A percentile compares a stretch with the other conserved stretches of the same genome.
Evolutionary conservation across 2,113 vertebrate species (phyloP).

Genomic region (Apistogramma diplotaenia): DNA sequence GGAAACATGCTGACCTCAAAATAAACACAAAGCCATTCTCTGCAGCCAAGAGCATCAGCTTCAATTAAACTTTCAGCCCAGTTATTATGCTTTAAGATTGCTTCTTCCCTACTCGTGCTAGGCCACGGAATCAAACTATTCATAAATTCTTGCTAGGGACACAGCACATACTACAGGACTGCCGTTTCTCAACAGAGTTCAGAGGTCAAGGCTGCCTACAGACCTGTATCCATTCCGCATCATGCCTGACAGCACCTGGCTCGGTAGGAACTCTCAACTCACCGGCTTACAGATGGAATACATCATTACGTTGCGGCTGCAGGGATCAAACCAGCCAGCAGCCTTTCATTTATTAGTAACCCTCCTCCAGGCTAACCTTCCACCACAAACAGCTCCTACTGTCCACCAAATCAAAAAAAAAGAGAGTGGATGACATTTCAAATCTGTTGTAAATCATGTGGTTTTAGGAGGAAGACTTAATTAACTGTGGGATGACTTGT

Average conservation of each 20-base stretch:
- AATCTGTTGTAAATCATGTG: slow-evolving; percentile 34
- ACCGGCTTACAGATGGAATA: slow-evolving; percentile 15
- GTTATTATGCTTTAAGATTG: slow-evolving; percentile 29
- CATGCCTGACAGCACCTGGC: slow-evolving; percentile 41
- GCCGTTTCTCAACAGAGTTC: slow-evolving; percentile 36
- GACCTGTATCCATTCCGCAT: slow-evolving; percentile 9
- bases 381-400: slow-evolving; percentile 9
- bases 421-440: not conserved
- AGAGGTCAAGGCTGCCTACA: slow-evolving; percentile 43
- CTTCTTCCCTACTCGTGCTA: not conserved
- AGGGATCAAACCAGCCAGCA: slow-evolving; percentile 40
- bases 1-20: slow-evolving; percentile 9
- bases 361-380: slow-evolving; percentile 24
- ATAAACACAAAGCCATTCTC: slow-evolving; percentile 6
- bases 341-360: slow-evolving; percentile 46
- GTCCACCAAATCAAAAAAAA: slow-evolving; percentile 7
- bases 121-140: slow-evolving; percentile 1
- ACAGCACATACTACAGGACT: not conserved
- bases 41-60: not conserved
- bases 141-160: not conserved
- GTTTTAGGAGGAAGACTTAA: slow-evolving; percentile 33
- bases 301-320: slow-evolving; percentile 59
- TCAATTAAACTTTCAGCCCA: slow-evolving; percentile 52
- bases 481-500: slow-evolving; percentile 8
- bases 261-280: slow-evolving; percentile 8